Evolutionary conservation across 23 tunicate species (phyloP).

Genomic region (Styela clava): DNA sequence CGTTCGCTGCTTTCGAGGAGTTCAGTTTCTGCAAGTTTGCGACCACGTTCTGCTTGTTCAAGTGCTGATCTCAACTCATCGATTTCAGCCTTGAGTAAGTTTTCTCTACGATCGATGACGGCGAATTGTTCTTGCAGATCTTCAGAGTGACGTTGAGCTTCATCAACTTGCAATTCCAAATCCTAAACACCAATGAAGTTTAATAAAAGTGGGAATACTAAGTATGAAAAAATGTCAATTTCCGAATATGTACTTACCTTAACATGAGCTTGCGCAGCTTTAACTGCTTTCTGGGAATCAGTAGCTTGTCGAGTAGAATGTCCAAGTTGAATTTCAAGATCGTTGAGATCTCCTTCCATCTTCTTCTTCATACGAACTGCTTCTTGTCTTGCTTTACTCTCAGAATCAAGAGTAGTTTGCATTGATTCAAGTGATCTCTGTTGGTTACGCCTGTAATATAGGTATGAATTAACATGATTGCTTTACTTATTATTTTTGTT

Average conservation of each 20-base stretch:
- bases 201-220: background rate
- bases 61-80: constrained; percentile 56
- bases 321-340: constrained; percentile 52
- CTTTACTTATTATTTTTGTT: no score
- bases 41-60: constrained; percentile 51
- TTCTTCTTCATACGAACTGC: constrained; percentile 35
- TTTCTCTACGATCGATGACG: constrained; percentile 85
- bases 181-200: constrained; percentile 14
- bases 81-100: constrained; percentile 81
- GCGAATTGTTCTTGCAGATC: constrained; percentile 75
- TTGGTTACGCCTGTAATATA: constrained; percentile 26
- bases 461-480: no score
- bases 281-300: constrained; percentile 84
- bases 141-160: constrained; percentile 78
- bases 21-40: constrained; percentile 47
- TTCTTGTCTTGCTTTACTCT: constrained; percentile 35
- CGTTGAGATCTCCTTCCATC: constrained; percentile 37
- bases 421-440: constrained; percentile 49
- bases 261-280: constrained; percentile 74
- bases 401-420: constrained; percentile 48
- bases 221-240: background rate
- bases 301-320: constrained; percentile 87
- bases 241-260: no score
- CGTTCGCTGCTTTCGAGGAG: constrained; percentile 61
- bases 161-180: constrained; percentile 82